Evolutionary conservation across 2,113 vertebrate genomes (phyloP).

Genomic region (Ranitomeya imitator): DNA sequence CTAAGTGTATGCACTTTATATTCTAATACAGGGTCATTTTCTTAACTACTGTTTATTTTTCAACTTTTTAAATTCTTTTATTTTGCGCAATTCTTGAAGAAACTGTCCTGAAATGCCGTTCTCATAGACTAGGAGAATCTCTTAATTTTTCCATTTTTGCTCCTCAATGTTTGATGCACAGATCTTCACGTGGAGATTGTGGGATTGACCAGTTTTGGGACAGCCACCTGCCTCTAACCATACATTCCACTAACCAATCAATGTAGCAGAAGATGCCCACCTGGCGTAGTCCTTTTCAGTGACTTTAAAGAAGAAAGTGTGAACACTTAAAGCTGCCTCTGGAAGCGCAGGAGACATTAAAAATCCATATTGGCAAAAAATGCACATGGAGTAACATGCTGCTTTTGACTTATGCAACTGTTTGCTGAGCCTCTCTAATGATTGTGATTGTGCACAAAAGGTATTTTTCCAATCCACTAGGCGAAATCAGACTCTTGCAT

Average conservation of each 20-base stretch:
- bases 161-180: slow-evolving; percentile 10
- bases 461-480: slow-evolving; percentile 56
- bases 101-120: slow-evolving; percentile 52
- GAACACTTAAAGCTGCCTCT: slow-evolving; percentile 68
- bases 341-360: slow-evolving; percentile 62
- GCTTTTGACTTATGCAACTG: slow-evolving; percentile 61
- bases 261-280: slow-evolving; percentile 59
- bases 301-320: slow-evolving; percentile 53
- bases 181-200: slow-evolving; percentile 57
- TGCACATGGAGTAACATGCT: slow-evolving; percentile 63
- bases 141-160: slow-evolving; percentile 57
- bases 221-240: slow-evolving; percentile 62
- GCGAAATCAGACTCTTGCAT: slow-evolving; percentile 63
- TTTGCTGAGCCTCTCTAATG: slow-evolving; percentile 57
- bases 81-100: slow-evolving; percentile 72
- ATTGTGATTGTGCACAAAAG: slow-evolving; percentile 63
- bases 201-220: slow-evolving; percentile 62
- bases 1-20: slow-evolving; percentile 69
- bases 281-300: slow-evolving; percentile 25
- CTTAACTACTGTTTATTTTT: slow-evolving; percentile 62
- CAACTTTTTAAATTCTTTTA: neutral
- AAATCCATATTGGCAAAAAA: slow-evolving; percentile 39
- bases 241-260: slow-evolving; percentile 43
- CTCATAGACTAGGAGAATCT: slow-evolving; percentile 51
- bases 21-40: slow-evolving; percentile 57